Evolutionary conservation across 92 coral and sea anemone genomes (phyloP).

Genomic region (Zoanthus gigantus): DNA sequence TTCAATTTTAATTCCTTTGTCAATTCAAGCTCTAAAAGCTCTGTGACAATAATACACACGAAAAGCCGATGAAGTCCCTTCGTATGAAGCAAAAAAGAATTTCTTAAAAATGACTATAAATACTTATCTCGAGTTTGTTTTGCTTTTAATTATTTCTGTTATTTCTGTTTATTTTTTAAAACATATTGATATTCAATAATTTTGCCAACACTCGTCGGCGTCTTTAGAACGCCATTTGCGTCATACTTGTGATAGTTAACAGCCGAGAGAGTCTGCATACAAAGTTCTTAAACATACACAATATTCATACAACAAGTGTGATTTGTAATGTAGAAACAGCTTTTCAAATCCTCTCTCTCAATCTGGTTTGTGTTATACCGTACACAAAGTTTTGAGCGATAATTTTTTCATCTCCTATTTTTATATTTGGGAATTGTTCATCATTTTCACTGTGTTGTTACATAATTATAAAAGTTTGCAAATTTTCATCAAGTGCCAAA

Average conservation of each 20-base stretch:
- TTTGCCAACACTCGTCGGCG: slow-evolving; percentile 6
- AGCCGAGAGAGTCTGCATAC: neutral
- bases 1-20: neutral
- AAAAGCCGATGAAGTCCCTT: neutral
- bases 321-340: neutral
- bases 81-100: neutral
- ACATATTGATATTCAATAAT: neutral
- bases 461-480: neutral
- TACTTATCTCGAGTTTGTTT: neutral
- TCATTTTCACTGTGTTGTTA: slow-evolving; percentile 58
- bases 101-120: neutral
- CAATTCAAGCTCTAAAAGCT: neutral
- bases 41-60: neutral
- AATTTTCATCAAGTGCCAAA: neutral
- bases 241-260: neutral
- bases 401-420: neutral
- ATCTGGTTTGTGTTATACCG: neutral
- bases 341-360: too few species aligned
- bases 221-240: neutral
- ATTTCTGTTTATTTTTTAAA: neutral
- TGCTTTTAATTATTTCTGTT: neutral
- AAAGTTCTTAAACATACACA: slow-evolving; percentile 6
- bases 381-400: neutral
- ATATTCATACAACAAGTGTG: neutral
- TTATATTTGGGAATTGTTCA: neutral